Evolutionary conservation across 2,888 invertebrate species (phyloP).

Genomic region (Mesoligia furuncula): DNA sequence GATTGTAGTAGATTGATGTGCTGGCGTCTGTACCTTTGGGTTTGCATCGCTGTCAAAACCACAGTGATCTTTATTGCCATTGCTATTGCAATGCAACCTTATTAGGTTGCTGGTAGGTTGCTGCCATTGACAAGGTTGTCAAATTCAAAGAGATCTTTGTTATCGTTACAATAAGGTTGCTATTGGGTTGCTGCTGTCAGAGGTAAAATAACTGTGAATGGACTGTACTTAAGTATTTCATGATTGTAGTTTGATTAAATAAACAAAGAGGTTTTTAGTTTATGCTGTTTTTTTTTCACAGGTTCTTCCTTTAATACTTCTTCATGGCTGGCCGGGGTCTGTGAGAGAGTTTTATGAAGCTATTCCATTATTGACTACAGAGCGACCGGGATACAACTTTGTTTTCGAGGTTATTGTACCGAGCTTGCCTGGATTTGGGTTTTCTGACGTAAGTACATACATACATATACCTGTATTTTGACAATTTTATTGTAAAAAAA

Average conservation of each 20-base stretch:
- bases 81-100: too few species aligned
- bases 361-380: conserved; percentile 91
- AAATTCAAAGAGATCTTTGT: too few species aligned
- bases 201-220: too few species aligned
- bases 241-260: not conserved
- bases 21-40: too few species aligned
- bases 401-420: conserved; percentile 92
- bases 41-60: too few species aligned
- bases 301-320: conserved; percentile 92
- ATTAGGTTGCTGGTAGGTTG: too few species aligned
- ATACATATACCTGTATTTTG: not conserved
- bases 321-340: conserved; percentile 96
- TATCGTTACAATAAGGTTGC: too few species aligned
- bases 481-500: not conserved
- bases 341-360: conserved; percentile 94
- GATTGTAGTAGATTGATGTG: too few species aligned
- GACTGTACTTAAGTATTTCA: not conserved
- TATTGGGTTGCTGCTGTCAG: too few species aligned
- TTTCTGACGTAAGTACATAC: conserved; percentile 79
- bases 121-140: too few species aligned
- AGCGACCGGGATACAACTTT: conserved; percentile 87
- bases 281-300: conserved; percentile 57
- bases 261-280: not conserved
- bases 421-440: conserved; percentile 89
- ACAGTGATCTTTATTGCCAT: too few species aligned